A percentile compares a stretch with the other conserved stretches of the same genome.
phyloP scores from a whole-genome alignment of 2,888 invertebrate genomes.

The Ennomos quercinarius region DNA sequence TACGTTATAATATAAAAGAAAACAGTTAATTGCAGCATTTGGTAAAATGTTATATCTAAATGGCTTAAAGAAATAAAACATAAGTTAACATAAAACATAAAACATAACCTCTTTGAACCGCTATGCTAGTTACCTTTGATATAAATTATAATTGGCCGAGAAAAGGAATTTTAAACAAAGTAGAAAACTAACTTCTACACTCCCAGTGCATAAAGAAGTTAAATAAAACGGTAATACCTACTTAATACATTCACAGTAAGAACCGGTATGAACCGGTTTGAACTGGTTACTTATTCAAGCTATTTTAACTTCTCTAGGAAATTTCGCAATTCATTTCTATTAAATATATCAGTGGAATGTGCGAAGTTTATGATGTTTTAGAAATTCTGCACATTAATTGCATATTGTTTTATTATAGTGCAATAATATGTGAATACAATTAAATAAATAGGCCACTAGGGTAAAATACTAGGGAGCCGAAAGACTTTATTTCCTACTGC shows the following conservation, averaged over 20 bases:
- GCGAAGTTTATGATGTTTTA: slow-evolving; percentile 50
- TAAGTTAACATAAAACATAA: too few species aligned
- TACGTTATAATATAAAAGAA: too few species aligned
- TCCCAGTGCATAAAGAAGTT: slow-evolving; percentile 47
- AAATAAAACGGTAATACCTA: slow-evolving; percentile 60
- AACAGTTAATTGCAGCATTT: too few species aligned
- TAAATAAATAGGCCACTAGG: not conserved
- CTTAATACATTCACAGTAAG: slow-evolving; percentile 57
- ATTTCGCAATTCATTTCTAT: slow-evolving; percentile 72
- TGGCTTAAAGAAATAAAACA: too few species aligned
- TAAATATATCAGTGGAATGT: slow-evolving; percentile 60
- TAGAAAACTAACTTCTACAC: slow-evolving; percentile 13
- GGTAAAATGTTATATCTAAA: too few species aligned
- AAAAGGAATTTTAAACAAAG: slow-evolving; percentile 8
- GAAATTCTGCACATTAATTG: slow-evolving; percentile 37
- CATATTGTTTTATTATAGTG: slow-evolving; percentile 27
- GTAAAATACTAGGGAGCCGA: not conserved
- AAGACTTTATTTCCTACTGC: too few species aligned
- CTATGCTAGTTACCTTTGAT: not conserved
- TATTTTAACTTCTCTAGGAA: slow-evolving; percentile 62
- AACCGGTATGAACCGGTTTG: slow-evolving; percentile 52
- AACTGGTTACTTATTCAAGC: slow-evolving; percentile 64
- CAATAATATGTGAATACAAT: not conserved
- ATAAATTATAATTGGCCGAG: slow-evolving; percentile 4
- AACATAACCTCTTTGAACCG: not conserved